These are phyloP conservation scores for Torymus auratus DNA, from an alignment of 2,888 invertebrate species.

Conservation along the genomic window DNA sequence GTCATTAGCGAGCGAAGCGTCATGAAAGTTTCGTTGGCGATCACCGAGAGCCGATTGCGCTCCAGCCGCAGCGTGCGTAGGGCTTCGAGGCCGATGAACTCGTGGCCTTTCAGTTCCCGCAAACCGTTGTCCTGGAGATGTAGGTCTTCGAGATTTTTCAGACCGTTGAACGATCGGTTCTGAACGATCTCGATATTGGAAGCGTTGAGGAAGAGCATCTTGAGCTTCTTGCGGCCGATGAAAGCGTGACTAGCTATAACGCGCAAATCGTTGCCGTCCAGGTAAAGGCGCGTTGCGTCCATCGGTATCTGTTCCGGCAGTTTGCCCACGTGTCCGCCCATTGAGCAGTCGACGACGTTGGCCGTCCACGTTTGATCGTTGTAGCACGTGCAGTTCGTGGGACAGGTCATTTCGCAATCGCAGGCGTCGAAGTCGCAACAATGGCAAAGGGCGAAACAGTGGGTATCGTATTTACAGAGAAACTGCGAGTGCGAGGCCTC, in stretches of 20 bases:
- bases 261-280: constrained; percentile 90
- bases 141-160: constrained; percentile 85
- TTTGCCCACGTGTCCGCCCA: constrained; percentile 82
- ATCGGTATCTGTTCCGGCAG: constrained; percentile 91
- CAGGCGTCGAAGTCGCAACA: constrained; percentile 95
- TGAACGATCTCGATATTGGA: constrained; percentile 88
- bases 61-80: constrained; percentile 86
- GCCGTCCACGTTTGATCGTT: constrained; percentile 92
- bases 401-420: constrained; percentile 95
- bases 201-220: constrained; percentile 86
- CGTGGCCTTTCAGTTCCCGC: constrained; percentile 84
- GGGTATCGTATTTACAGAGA: constrained; percentile 89
- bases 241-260: constrained; percentile 89
- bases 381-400: constrained; percentile 91
- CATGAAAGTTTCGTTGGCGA: constrained; percentile 85
- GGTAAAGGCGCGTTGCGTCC: constrained; percentile 92
- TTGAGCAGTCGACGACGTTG: constrained; percentile 90
- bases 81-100: constrained; percentile 87
- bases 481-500: constrained; percentile 90
- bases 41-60: constrained; percentile 83
- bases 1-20: constrained; percentile 82
- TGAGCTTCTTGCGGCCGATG: constrained; percentile 88
- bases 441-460: constrained; percentile 91
- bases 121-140: constrained; percentile 87
- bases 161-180: constrained; percentile 90